Conservation (phyloP, 2,888 invertebrate species). For the Melitaea athalia region DNA sequence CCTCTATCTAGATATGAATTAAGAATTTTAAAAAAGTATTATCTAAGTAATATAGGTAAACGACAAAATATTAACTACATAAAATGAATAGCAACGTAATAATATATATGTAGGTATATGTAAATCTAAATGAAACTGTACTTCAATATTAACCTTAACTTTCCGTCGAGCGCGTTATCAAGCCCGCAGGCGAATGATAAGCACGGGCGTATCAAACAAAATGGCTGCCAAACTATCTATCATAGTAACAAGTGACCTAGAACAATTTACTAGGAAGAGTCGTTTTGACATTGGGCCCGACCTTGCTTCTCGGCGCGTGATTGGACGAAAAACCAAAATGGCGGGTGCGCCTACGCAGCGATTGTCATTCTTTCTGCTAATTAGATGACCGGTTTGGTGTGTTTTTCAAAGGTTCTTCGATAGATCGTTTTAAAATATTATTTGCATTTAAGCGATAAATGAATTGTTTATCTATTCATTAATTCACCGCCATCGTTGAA, state of each 20-base stretch:
- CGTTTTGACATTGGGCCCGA: slow-evolving; percentile 78
- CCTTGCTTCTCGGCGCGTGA: slow-evolving; percentile 63
- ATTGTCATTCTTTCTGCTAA: slow-evolving; percentile 72
- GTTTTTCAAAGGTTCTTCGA: slow-evolving; percentile 10
- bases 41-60: no score
- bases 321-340: slow-evolving; percentile 72
- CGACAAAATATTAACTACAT: neutral
- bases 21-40: no score
- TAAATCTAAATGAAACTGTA: neutral
- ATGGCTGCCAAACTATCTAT: slow-evolving; percentile 72
- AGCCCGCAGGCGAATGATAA: slow-evolving; percentile 12
- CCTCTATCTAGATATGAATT: neutral
- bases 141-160: slow-evolving; percentile 9
- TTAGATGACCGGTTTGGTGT: slow-evolving; percentile 73
- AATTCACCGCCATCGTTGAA: slow-evolving; percentile 6
- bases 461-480: slow-evolving; percentile 2
- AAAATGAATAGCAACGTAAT: neutral
- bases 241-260: slow-evolving; percentile 70
- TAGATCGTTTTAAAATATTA: slow-evolving; percentile 11
- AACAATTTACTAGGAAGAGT: slow-evolving; percentile 75
- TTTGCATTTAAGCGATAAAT: slow-evolving; percentile 6
- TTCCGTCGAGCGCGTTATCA: slow-evolving; percentile 11
- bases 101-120: neutral
- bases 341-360: slow-evolving; percentile 62
- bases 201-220: slow-evolving; percentile 53